These are phyloP conservation scores for Oncopeltus fasciatus DNA, from an alignment of 1,140 invertebrate species.

Conservation along the genomic window DNA sequence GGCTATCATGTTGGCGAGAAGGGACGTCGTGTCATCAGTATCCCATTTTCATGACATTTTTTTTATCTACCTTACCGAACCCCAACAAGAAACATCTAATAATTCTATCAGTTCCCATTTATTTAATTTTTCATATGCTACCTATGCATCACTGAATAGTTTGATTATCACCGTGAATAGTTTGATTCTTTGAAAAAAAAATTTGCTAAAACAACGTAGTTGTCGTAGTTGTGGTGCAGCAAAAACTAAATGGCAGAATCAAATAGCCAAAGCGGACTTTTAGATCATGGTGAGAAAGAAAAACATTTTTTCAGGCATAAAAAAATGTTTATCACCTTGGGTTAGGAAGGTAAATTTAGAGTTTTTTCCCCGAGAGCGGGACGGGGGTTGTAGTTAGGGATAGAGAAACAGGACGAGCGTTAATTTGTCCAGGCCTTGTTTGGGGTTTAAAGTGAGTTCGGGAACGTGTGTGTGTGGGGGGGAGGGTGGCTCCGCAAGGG, in stretches of 20 bases:
- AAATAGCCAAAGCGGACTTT: background rate
- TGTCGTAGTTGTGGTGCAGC: too few species aligned
- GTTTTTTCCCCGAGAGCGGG: background rate
- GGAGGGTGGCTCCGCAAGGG: background rate
- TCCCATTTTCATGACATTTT: too few species aligned
- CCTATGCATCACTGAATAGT: too few species aligned
- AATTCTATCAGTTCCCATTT: too few species aligned
- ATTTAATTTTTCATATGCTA: too few species aligned
- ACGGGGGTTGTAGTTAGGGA: background rate
- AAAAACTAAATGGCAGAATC: background rate
- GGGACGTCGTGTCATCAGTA: too few species aligned
- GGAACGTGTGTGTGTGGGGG: background rate
- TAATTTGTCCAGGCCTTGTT: conserved; percentile 8
- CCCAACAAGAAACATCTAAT: too few species aligned
- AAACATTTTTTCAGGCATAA: background rate
- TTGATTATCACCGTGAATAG: too few species aligned
- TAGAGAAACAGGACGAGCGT: conserved; percentile 5
- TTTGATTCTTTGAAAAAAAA: too few species aligned
- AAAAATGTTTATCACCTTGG: conserved; percentile 4
- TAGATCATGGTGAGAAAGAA: background rate
- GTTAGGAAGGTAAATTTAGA: conserved; percentile 5
- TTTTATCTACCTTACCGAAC: too few species aligned
- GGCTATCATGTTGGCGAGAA: too few species aligned
- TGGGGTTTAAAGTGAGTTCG: conserved; percentile 2
- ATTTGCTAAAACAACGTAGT: too few species aligned